Evolutionary conservation across 2,888 invertebrate species (phyloP).

Genomic region (Epinotia ramella): DNA sequence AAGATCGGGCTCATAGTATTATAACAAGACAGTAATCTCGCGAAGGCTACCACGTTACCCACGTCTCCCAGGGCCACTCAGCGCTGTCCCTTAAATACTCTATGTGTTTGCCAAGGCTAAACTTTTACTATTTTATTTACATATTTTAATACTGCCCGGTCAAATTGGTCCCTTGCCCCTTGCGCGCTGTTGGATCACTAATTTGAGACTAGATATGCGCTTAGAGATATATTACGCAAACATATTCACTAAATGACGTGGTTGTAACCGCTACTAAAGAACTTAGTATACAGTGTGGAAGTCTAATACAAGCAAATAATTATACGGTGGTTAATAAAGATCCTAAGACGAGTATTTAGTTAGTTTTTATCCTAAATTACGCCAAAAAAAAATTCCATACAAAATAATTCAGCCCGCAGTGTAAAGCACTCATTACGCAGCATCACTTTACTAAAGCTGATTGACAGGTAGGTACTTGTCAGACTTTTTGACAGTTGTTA

Average conservation of each 20-base stretch:
- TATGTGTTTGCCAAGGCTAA: slow-evolving; percentile 25
- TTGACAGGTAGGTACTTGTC: too few relatives aligned
- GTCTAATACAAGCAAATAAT: too few relatives aligned
- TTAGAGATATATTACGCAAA: background rate
- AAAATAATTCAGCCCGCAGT: too few relatives aligned
- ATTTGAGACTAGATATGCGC: slow-evolving; percentile 10
- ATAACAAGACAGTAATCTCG: slow-evolving; percentile 19
- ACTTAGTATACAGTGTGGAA: too few relatives aligned
- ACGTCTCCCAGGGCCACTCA: slow-evolving; percentile 9
- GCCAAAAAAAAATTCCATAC: too few relatives aligned
- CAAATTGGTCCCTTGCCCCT: slow-evolving; percentile 32
- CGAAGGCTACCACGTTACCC: background rate
- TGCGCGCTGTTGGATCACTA: background rate
- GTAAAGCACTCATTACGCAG: too few relatives aligned
- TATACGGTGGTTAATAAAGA: too few relatives aligned
- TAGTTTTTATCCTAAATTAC: too few relatives aligned
- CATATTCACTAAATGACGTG: background rate
- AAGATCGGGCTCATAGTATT: slow-evolving; percentile 21
- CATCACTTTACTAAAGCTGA: too few relatives aligned
- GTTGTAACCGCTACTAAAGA: background rate
- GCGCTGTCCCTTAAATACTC: slow-evolving; percentile 8
- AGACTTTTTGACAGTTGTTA: too few relatives aligned
- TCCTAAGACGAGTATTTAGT: too few relatives aligned
- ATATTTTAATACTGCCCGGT: slow-evolving; percentile 38
- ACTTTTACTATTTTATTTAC: slow-evolving; percentile 44